Conservation (phyloP, 2,888 invertebrate species). For the Hemithea aestivaria region DNA sequence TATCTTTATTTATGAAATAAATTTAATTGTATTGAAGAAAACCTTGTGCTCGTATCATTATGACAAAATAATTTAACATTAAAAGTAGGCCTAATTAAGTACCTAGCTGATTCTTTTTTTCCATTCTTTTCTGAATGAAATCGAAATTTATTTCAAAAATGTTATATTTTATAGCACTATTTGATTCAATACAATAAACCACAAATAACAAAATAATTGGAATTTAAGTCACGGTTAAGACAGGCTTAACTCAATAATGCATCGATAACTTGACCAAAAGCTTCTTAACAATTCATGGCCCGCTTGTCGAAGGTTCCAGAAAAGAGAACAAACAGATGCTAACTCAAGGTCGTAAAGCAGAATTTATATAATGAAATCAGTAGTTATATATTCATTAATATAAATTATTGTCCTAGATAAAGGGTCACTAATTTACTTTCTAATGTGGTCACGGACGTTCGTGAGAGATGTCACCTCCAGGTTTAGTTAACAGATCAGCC, state of each 20-base stretch:
- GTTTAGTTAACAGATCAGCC: conserved; percentile 14
- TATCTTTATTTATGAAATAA: no score
- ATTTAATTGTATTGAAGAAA: no score
- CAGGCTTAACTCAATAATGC: conserved; percentile 16
- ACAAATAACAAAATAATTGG: no score
- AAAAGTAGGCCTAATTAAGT: no score
- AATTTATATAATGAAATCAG: conserved; percentile 17
- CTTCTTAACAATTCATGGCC: conserved; percentile 16
- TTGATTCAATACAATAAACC: no score
- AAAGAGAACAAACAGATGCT: conserved; percentile 14
- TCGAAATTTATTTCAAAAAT: no score
- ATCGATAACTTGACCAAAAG: conserved; percentile 12
- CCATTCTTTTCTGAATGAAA: no score
- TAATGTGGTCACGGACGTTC: conserved; percentile 15
- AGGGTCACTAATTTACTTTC: conserved; percentile 25
- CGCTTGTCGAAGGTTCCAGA: conserved; percentile 7
- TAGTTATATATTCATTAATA: conserved; percentile 24
- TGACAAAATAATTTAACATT: no score
- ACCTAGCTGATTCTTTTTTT: no score
- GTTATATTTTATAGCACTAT: no score
- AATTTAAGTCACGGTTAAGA: no score
- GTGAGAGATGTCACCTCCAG: conserved; percentile 13
- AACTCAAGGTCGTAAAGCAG: conserved; percentile 20
- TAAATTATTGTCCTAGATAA: conserved; percentile 19
- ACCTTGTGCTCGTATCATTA: no score